Base-by-base conservation (phyloP, 2,113 vertebrate species). In the Elaphurus davidianus region DNA sequence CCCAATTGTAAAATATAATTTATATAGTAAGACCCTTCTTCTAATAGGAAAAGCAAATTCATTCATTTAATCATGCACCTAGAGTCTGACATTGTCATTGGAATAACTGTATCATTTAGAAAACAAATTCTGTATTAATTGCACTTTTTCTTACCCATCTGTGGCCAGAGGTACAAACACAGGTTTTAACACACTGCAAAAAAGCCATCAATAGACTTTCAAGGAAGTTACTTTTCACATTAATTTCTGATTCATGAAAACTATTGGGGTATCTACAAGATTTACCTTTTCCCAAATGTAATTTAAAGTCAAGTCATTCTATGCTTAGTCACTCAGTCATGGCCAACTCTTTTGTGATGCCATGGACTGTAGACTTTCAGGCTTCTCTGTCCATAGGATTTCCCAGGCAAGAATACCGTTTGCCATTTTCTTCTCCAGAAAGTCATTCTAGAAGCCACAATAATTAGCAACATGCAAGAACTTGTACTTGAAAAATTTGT, bases 241-340 rank as follows among this genome's bases (percentile, higher is more conserved):
- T 93, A 98, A 98, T 97, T 97, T 98, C 93, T 98, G 90, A 98
- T 97, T 96, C 98, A 97, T 94, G 93, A 98, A 98, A 98, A 95
- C 54, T 96, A 98, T 14, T 96, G 16, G 78, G 97, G 97, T 91
- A 97, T 98, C 90, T 96, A 96, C 93, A 30, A 81, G 57, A 90
- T 93, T 98, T 96, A 57, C 23, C 82, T 87, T 97, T 98, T 98
- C 83, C 83, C 85, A 91, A 96, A 97, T 94, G 97, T 86, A 96
- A 96, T 98, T 98, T 97, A 96, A 96, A 97, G 60, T 45, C 67
- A 98, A 97, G 43, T 52, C 45, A 90, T 87, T 83, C 67, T 71
- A 40, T 6, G 21, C 36, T 74, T 36, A 74, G 36, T 40, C 67
- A 40, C n/a, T 71, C 19, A 40, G n/a, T 74, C n/a, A 74, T 23